Percentiles rank a stretch among this genome's conserved stretches.
Conservation (phyloP, 2,113 vertebrate species). For the Casuarius casuarius region DNA sequence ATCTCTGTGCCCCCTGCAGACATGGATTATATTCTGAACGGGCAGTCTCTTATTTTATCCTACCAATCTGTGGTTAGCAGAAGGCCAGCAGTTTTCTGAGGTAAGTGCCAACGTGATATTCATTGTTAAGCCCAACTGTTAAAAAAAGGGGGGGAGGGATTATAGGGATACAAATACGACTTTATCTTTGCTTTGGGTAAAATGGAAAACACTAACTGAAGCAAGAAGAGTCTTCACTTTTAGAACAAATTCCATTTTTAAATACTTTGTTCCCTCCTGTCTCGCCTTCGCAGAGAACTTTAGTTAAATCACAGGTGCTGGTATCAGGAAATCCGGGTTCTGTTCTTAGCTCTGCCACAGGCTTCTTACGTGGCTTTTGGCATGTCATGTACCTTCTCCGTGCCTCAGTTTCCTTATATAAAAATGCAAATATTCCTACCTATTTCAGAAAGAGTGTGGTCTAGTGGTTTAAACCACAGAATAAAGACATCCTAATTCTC, state of each 20-base stretch:
- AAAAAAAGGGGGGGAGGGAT: not conserved
- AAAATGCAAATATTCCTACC: conserved; percentile 57
- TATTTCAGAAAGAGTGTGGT: conserved; percentile 42
- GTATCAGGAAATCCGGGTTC: conserved; percentile 4
- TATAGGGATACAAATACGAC: not conserved
- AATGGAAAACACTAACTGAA: not conserved
- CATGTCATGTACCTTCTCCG: not conserved
- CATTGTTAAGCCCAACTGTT: not conserved
- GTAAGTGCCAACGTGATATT: not conserved
- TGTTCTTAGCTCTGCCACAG: conserved; percentile 18
- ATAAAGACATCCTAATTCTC: conserved; percentile 16
- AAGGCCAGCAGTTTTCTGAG: not conserved
- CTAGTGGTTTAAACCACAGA: conserved; percentile 34
- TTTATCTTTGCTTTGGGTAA: not conserved
- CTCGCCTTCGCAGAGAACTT: not conserved
- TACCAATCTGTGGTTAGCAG: conserved; percentile 1
- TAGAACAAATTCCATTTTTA: not conserved
- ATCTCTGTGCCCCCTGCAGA: conserved; percentile 15
- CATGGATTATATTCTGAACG: conserved; percentile 38
- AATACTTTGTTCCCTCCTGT: not conserved
- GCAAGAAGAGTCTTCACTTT: conserved; percentile 5
- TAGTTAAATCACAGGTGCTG: conserved; percentile 13
- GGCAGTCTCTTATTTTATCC: conserved; percentile 15
- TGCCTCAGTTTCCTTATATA: conserved; percentile 35
- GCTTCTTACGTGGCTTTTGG: conserved; percentile 9